These are phyloP conservation scores for Porites australiensis DNA, from an alignment of 64 coral and sea anemone species.

Conservation along the genomic window DNA sequence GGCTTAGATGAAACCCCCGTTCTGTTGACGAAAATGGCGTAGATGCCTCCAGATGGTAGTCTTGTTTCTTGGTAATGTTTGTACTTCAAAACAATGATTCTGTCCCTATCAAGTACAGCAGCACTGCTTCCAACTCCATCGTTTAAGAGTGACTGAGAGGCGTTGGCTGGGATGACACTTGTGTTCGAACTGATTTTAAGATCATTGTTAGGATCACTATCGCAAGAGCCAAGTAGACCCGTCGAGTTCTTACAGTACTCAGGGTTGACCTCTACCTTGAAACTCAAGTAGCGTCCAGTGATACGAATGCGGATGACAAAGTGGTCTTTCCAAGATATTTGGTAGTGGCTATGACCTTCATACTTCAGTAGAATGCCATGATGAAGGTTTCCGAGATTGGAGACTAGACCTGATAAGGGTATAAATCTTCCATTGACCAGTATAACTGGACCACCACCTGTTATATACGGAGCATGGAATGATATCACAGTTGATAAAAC, in stretches of 20 bases:
- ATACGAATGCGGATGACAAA: slow-evolving; percentile 75
- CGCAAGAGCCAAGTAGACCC: slow-evolving; percentile 87
- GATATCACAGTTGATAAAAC: slow-evolving; percentile 59
- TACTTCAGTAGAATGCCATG: slow-evolving; percentile 61
- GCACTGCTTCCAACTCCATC: slow-evolving; percentile 22
- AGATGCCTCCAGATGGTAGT: slow-evolving; percentile 74
- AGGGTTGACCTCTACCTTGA: slow-evolving; percentile 75
- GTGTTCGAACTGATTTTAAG: slow-evolving; percentile 36
- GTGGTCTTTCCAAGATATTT: slow-evolving; percentile 60
- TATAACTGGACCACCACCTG: slow-evolving; percentile 58
- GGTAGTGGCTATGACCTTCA: slow-evolving; percentile 53
- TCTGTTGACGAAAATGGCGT: slow-evolving; percentile 88
- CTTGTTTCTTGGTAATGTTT: slow-evolving; percentile 58
- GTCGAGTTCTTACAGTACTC: slow-evolving; percentile 73
- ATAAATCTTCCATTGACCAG: slow-evolving; percentile 69
- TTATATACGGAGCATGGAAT: slow-evolving; percentile 87
- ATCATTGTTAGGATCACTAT: slow-evolving; percentile 79
- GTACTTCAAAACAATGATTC: slow-evolving; percentile 70
- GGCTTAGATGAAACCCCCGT: slow-evolving; percentile 80
- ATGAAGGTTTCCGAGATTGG: slow-evolving; percentile 57
- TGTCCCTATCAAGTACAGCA: slow-evolving; percentile 38
- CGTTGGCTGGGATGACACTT: slow-evolving; percentile 30
- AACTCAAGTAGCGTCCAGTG: slow-evolving; percentile 76
- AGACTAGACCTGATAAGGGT: slow-evolving; percentile 46
- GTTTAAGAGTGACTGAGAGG: slow-evolving; percentile 74